Evolutionary conservation across 2,888 invertebrate genomes (phyloP), one percentile per base, ranked within the genome.

Genomic region (Latrodectus hesperus): DNA sequence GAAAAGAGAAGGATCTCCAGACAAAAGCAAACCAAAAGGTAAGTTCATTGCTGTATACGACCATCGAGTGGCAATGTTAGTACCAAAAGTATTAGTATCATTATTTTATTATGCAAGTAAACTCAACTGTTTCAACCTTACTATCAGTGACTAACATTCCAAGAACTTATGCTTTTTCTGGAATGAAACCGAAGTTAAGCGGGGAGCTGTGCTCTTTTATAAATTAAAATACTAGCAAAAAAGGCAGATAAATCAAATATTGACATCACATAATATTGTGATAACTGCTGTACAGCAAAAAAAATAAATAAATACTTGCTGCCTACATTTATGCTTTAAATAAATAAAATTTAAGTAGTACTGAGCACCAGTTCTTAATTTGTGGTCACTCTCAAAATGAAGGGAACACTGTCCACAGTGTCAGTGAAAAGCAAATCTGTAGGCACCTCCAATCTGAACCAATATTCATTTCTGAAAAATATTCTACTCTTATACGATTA

Each of bases 231-330:
- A 5, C 11, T n/a, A 53, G 17, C 51, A 73, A 16, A 53, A 12
- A 9, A 14, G 12, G 38, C 16, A 12, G 17, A 3, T 68, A 17
- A 22, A 22, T 22, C 22, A 22, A 73, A 52, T 12, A 52, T 73
- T 16, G 22, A 22, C 1, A 22, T 22, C 22, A 22, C 22, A 22
- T 22, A 22, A 22, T 73, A 53, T 49, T 52, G 52, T 16, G 53
- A 73, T 5, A 73, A 73, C 52, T 73, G 73, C 22, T 26, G 51
- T 11, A 53, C 73, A 73, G 3, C 73, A 73, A 12, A 73, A 73
- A n/a, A 73, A 73, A 71, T 16, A 71, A 71, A 38, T 71, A 26
- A 6, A 4, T 71, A 11, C 10, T 71, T 11, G n/a, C 26, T 10
- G 6, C 71, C 1, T 71, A 9, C 38, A 26, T 26, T 16, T 71